Base-by-base conservation (phyloP, 2,797 vertebrate genomes). In the Carduelis carduelis region DNA sequence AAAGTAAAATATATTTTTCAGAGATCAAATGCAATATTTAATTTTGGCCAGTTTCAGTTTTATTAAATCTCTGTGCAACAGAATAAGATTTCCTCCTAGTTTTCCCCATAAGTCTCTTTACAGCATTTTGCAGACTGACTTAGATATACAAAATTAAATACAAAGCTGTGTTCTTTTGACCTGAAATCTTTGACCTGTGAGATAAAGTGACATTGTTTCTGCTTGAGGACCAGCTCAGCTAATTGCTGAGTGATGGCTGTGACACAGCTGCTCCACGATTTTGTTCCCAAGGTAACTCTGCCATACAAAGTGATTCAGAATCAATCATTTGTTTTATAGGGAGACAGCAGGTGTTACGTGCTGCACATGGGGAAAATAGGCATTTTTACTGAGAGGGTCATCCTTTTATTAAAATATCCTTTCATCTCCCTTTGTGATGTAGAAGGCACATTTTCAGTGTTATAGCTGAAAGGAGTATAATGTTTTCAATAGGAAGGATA, bases 251-350 rank as follows among this genome's bases (percentile, higher is more conserved):
- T 76, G 83, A 80, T 83, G 65, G n/a, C 64, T 86, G 59, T 87
- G 82, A 78, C 75, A 93, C 87, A 89, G 81, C 55, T 92, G 92
- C 80, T 24, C 28, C 41, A 35, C 0, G 15, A 41, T 35, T 80
- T 80, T 94, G 93, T 95, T 96, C 93, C 95, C 90, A 93, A 93
- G 95, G 90, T 96, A 92, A 88, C 59, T 80, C 83, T 90, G 84
- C 52, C 27, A 56, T 34, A 68, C 16, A 50, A 80, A 93, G 56
- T 37, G 57, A 81, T 49, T 75, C 70, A 87, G 89, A 80, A 85
- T 79, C 78, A 88, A 47, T 87, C 32, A 39, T 75, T 78, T 75
- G 47, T 75, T 89, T 92, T 68, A 74, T n/a, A 50, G 37, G 34
- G 35, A 53, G 64, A 91, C 43, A 72, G 75, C 56, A 94, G 84